Conservation (phyloP, 2,113 vertebrate species). For the Cephalophus harveyi region DNA sequence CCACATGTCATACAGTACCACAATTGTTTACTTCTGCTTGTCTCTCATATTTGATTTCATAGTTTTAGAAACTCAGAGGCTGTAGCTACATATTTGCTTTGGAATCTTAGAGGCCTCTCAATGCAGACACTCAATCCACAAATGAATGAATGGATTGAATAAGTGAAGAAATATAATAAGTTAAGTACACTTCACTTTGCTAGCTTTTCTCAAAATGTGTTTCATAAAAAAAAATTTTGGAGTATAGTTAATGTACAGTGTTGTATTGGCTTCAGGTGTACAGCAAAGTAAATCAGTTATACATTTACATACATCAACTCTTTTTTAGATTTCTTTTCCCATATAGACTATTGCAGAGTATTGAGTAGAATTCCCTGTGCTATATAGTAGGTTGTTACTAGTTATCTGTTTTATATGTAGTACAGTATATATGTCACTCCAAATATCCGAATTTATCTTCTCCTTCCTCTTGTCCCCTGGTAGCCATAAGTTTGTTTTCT, state of each 20-base stretch:
- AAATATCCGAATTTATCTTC: background rate
- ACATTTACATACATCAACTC: background rate
- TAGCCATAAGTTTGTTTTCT: background rate
- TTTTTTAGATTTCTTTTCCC: background rate
- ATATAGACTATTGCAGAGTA: background rate
- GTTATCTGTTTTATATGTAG: background rate
- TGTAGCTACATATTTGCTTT: background rate
- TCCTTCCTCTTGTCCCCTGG: background rate
- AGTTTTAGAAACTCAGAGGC: background rate
- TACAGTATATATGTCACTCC: background rate
- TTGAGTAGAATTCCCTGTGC: background rate
- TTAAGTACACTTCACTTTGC: background rate
- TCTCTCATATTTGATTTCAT: background rate
- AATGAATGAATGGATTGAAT: background rate
- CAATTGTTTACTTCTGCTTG: background rate
- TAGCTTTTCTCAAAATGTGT: background rate
- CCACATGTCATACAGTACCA: accelerated
- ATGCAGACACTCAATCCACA: background rate
- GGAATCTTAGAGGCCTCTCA: background rate
- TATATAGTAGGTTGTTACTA: background rate
- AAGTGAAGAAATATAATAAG: background rate
- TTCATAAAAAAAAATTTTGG: background rate
- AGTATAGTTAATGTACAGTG: background rate
- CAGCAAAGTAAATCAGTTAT: background rate
- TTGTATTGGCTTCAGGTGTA: background rate